A percentile compares a stretch with the other conserved stretches of the same genome.
phyloP scores from a whole-genome alignment of 2,113 vertebrate genomes.

The Ellobius talpinus region DNA sequence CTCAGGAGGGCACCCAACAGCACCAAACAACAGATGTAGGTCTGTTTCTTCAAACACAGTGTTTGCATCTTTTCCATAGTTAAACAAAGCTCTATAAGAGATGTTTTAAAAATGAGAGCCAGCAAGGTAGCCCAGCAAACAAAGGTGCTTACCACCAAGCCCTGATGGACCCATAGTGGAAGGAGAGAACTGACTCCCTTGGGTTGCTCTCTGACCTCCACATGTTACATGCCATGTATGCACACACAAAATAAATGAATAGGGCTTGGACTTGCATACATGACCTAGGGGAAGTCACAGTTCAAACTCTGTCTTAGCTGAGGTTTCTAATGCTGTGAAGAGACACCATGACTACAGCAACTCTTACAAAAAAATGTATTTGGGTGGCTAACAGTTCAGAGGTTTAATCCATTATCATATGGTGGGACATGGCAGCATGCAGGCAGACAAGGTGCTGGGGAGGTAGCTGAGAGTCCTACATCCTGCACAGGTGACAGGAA shows the following conservation, averaged over 20 bases:
- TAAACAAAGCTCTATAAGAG: background rate
- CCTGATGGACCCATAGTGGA: background rate
- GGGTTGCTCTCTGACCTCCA: background rate
- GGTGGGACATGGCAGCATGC: background rate
- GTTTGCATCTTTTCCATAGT: background rate
- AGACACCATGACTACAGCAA: background rate
- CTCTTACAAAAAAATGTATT: background rate
- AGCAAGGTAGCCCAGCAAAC: no score
- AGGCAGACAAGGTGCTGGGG: background rate
- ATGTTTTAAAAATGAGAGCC: background rate
- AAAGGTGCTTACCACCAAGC: background rate
- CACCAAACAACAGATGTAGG: background rate
- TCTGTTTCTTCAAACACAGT: background rate
- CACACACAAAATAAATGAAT: background rate
- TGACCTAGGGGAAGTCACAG: background rate
- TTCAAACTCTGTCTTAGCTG: background rate
- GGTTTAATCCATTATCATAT: background rate
- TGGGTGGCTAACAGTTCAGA: background rate
- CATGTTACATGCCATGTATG: background rate
- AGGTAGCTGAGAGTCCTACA: background rate
- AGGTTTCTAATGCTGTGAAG: background rate
- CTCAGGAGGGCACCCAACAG: background rate
- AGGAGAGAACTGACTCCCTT: background rate
- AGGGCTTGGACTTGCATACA: background rate
- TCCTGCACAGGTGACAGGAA: background rate